Base-by-base conservation (phyloP, 2,888 invertebrate species). In the Drosophila neotestacea region DNA sequence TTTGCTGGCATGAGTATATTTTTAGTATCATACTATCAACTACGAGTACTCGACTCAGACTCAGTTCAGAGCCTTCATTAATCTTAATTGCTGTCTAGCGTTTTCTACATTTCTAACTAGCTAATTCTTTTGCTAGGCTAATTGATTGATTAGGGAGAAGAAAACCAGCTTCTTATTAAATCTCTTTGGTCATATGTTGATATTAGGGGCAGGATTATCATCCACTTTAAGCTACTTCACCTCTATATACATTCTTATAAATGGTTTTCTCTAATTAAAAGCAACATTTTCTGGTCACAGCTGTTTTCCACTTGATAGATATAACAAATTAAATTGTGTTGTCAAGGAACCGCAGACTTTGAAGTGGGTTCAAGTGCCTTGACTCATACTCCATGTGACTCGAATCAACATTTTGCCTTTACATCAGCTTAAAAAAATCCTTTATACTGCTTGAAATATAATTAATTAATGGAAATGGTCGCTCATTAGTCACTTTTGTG, bases 21-120 rank as follows among this genome's bases (percentile, higher is more conserved):
- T 39, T 13, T 38, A 54, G 7, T 13, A 28, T 39, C 6, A 39
- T 38, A 54, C 5, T 13, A 28, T 39, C 6, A 39, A 30, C 39
- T 30, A 27, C 5, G 11, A 56, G 36, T 38, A 32, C 41, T 36
- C 10, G 22, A 22, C 22, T 22, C 22, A 16, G 16, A 32, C 27
- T 9, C 48, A 36, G 44, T 44, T 54, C 22, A 38, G 13, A 48
- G 27, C 30, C 32, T 52, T 47, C 67, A 72, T 73, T 67, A 62
- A 73, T 73, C 54, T 73, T 54, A 73, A 73, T 67, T 70, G 71
- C 46, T 55, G 55, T 51, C 55, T 32, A 65, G 22, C 38, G 30
- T 22, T 11, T 46, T 32, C 44, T 50, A 42, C 32, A 38, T 52
- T 36, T 32, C 44, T 46, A 22, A 46, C 42, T 28, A 46, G 36